phyloP scores from a whole-genome alignment of 1,140 invertebrate genomes.

The Nephotettix cincticeps region DNA sequence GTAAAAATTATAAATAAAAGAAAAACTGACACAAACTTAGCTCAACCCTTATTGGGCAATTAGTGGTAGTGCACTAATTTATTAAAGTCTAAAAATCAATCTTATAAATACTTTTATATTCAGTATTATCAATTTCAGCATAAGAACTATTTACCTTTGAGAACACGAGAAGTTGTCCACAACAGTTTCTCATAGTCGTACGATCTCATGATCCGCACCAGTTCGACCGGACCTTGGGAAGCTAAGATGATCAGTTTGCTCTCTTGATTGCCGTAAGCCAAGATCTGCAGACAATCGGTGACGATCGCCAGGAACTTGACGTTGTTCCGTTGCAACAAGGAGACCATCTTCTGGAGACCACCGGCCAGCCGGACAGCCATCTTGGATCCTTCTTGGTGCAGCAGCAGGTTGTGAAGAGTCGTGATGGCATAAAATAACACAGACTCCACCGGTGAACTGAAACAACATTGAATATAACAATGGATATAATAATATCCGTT shows the following conservation, averaged over 20 bases:
- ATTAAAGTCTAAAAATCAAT: no score
- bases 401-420: constrained; percentile 95
- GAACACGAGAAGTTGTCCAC: constrained; percentile 96
- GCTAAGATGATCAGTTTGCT: constrained; percentile 97
- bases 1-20: no score
- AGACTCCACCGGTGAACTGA: constrained; percentile 90
- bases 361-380: constrained; percentile 96
- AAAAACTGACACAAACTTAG: no score
- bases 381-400: constrained; percentile 98
- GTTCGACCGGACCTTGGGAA: constrained; percentile 93
- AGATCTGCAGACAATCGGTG: constrained; percentile 97
- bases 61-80: no score
- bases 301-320: constrained; percentile 97
- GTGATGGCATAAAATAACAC: constrained; percentile 98
- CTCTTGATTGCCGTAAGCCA: constrained; percentile 99
- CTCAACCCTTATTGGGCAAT: no score
- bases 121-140: no score
- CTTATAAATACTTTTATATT: no score
- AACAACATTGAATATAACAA: no score
- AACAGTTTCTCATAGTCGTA: constrained; percentile 98
- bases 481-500: no score
- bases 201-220: constrained; percentile 96
- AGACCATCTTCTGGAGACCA: constrained; percentile 98
- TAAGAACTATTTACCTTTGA: constrained; percentile 89
- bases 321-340: constrained; percentile 92